Evolutionary conservation across 2,113 vertebrate species (phyloP).

Genomic region (Campylomormyrus tamandua): DNA sequence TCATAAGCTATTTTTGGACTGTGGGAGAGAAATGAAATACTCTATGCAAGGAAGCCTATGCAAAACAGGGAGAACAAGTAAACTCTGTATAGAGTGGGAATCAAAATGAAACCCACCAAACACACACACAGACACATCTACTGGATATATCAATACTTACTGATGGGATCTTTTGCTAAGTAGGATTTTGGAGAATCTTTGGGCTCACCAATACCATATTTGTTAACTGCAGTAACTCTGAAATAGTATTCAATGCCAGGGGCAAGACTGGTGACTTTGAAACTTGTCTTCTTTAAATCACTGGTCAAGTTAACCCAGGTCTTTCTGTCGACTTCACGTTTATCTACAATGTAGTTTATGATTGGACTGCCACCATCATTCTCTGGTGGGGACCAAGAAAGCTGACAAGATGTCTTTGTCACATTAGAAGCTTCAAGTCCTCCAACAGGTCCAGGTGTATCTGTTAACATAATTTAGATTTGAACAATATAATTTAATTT

Average conservation of each 20-base stretch:
- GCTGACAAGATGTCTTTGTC: constrained; percentile 83
- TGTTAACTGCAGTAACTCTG: constrained; percentile 90
- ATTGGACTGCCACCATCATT: constrained; percentile 93
- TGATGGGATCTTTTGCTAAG: constrained; percentile 83
- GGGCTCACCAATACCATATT: constrained; percentile 88
- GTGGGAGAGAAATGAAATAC: background rate
- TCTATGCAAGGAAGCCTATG: background rate
- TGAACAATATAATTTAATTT: background rate
- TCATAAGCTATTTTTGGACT: background rate
- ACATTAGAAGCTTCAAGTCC: constrained; percentile 76
- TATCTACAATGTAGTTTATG: constrained; percentile 86
- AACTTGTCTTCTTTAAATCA: constrained; percentile 91
- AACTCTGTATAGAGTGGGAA: background rate
- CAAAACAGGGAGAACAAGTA: background rate
- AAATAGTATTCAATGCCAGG: constrained; percentile 91
- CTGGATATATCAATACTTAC: constrained; percentile 61
- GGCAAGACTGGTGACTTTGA: constrained; percentile 78
- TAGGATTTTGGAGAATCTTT: constrained; percentile 81
- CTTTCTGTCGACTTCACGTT: constrained; percentile 90
- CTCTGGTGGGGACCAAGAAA: constrained; percentile 91
- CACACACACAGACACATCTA: background rate
- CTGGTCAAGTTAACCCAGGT: constrained; percentile 81
- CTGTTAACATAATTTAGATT: constrained; percentile 46
- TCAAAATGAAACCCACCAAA: background rate
- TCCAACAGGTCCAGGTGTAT: constrained; percentile 91